Base-by-base conservation (phyloP, 2,888 invertebrate genomes). In the Mythimna lalbum region DNA sequence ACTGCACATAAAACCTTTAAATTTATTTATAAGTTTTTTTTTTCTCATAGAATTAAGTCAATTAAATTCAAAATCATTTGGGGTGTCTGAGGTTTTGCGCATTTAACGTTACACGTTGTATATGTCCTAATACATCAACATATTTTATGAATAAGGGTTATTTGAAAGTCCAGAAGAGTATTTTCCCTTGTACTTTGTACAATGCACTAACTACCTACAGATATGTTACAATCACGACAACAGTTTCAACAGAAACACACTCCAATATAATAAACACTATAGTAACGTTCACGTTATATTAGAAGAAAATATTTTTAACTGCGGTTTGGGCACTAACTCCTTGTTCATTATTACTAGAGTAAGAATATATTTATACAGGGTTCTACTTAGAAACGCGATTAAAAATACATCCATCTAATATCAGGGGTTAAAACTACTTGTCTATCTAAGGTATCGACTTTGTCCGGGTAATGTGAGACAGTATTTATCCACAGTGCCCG, bases 331-430 rank as follows among this genome's bases (percentile, higher is more conserved):
- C 43, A 47, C 60, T 63, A 60, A 36, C 12, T 70, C 73, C 57
- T 65, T 27, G 62, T 68, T 73, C 27, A 49, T 63, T 62, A 43
- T 50, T 61, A 69, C 47, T 55, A 70, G 56, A 31, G 65, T 60
- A 68, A 31, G 49, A 14, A 59, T 62, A 52, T 55, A 76, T 76
- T 64, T 61, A 61, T 49, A 69, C 17, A 53, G 57, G 55, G 10
- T 64, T 70, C 76, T 81, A 83, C 59, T 23, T 68, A 63, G 39
- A 55, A 63, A 71, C 82, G 71, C 80, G 39, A 69, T 81, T 80
- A 75, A 81, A 83, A 83, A 84, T 81, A 84, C 67, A 71, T 81
- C 70, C 81, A 84, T 73, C 77, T 65, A 81, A 82, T 73, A 67
- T 70, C 57, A 43, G 10, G 43, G 69, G 59, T 61, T 52, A 53